Evolutionary conservation across 2,888 invertebrate species (phyloP), one percentile per base, ranked within the genome.

Genomic region (Tenthredo scrophulariae): DNA sequence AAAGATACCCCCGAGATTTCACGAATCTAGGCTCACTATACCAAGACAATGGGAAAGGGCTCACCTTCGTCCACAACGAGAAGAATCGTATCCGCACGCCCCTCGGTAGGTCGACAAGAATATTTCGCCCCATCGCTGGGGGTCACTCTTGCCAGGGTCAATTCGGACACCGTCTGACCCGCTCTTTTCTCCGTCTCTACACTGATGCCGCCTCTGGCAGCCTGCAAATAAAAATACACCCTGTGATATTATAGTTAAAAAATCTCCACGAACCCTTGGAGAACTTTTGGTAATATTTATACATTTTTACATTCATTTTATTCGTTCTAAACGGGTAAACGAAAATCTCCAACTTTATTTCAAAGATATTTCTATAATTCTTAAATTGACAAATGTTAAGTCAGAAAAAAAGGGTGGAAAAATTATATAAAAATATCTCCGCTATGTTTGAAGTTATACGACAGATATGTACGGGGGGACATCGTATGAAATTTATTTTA

Each of bases 61-160:
- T 90, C 92, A 96, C 96, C 96, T 95, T 96, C 89, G 37, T 92
- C 96, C 89, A 96, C 94, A 83, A 96, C 95, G 80, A 97, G 94
- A 89, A 94, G 94, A 40, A 96, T 94, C 29, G 95, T 94, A 85
- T 95, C 95, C 43, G 94, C 94, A 83, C 95, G 93, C 43, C 95
- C 94, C 40, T 95, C 95, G 89, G 95, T 94, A 79, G 96, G 95
- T 84, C 95, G 94, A 91, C 97, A 97, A 85, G 96, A 96, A 93
- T 97, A 97, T 92, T 94, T 93, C 29, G 95, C 95, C 84, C 94
- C 93, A 91, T 95, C 96, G 89, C 92, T 90, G 86, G 93, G 89
- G 87, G 94, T 94, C 90, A 96, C 95, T 90, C 94, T 92, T 89
- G 95, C 93, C 91, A 97, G 94, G 90, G 95, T 95, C 88, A 95